Base-by-base conservation (phyloP, 2,797 vertebrate genomes). In the Silurus aristotelis region DNA sequence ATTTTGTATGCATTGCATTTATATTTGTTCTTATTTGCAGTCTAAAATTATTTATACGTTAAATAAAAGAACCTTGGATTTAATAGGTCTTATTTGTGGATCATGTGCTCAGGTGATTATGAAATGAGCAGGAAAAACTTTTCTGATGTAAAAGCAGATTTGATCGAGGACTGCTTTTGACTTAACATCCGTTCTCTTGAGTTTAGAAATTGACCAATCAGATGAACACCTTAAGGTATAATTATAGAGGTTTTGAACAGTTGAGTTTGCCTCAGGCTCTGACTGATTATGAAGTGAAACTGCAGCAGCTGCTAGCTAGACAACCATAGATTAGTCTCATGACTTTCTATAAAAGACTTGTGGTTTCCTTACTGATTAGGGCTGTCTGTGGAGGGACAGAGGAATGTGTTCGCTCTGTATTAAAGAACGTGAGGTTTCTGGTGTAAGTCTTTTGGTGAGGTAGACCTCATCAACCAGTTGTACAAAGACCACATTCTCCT, bases 331-430 rank as follows among this genome's bases (percentile, higher is more conserved):
- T 76, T 84, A 80, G 61, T 75, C 82, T 76, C 19, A 76, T 43
- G 27, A 75, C 84, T 86, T 84, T 83, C 61, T 85, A 71, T 73
- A 79, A 82, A 76, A 85, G 76, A 55, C 46, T 77, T 86, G 84
- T 82, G 87, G 87, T 88, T 88, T 80, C 64, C n/a, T 83, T 61
- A 22, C 77, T 84, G 70, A 79, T 55, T 61, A 86, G 72, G 31
- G 64, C 17, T 83, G 60, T 73, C 70, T 85, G 64, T 81, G 71
- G 77, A 70, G 68, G 25, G 10, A 68, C 17, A 20, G 22, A 58
- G 80, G 43, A 81, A 68, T 55, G 64, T 73, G n/a, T 80, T 63
- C 71, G 76, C 25, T 71, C 68, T 85, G 38, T 72, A 76, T 83
- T 72, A 72, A 83, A 83, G 81, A 83, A 72, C 63, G 60, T 82